phyloP scores from a whole-genome alignment of 2,888 invertebrate species.

The Imbricaverruca yamaguchii region DNA sequence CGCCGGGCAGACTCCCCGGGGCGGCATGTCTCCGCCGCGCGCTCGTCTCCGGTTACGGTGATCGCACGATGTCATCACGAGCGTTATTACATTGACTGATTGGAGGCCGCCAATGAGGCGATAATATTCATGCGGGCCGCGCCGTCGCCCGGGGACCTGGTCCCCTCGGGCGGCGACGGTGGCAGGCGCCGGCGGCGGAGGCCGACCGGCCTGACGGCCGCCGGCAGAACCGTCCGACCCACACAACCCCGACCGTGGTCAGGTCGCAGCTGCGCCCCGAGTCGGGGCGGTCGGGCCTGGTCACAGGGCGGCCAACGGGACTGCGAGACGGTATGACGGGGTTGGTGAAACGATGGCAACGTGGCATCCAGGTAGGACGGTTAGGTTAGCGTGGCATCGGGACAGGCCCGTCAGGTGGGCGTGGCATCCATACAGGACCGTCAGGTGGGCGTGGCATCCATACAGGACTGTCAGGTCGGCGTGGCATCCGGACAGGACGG shows the following conservation, averaged over 20 bases:
- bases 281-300: neutral
- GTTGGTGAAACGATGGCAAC: neutral
- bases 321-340: no score
- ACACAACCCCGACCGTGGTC: no score
- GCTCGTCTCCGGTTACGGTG: neutral
- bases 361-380: neutral
- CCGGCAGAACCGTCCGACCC: no score
- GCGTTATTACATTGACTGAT: constrained; percentile 8
- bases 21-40: neutral
- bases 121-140: neutral
- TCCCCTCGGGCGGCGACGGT: neutral
- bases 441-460: no score
- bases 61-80: neutral
- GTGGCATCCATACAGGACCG: no score
- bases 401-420: no score
- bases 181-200: neutral
- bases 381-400: no score
- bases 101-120: neutral
- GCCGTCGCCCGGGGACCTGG: neutral
- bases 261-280: neutral
- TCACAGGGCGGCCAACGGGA: neutral
- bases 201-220: neutral
- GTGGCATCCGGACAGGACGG: no score
- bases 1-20: no score
- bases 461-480: no score